Evolutionary conservation across 2,888 invertebrate species (phyloP), one percentile per base, ranked within the genome.

Genomic region (Plutella xylostella): DNA sequence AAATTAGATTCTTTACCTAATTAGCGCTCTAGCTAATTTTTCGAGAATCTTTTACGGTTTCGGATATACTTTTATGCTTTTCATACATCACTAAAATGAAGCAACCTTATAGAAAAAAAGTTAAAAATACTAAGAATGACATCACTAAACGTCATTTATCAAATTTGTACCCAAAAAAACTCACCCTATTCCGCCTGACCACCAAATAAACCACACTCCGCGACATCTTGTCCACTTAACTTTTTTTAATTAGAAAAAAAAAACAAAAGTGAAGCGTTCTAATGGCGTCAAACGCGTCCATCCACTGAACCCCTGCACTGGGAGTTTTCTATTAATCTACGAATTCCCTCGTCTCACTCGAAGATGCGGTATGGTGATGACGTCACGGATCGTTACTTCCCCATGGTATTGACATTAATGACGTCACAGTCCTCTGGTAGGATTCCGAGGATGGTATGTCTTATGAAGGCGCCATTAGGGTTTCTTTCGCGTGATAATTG

Each of bases 351-450:
- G 31, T 42, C 38, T 67, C 65, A 63, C 60, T 64, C 40, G 60
- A 64, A 68, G 70, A 71, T 66, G 68, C 59, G 58, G 57, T 53
- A 58, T 55, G 56, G 53, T 55, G 48, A 50, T 78, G 80, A 82
- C 78, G 80, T 80, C 82, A 80, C 51, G 57, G 65, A 69, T 74
- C 74, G 75, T 75, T 75, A 68, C 50, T 43, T 55, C 65, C 68
- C 66, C 72, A 71, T 69, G 56, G 45, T 56, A 55, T 53, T 54
- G 55, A 49, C 49, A 47, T 43, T 49, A 56, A 47, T 77, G 77
- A 74, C 76, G 75, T 79, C 78, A 79, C 48, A 50, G 9, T 6
- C 28, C 9, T 28, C 9, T 12, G 28, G n/a, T n/a, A n/a, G n/a
- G n/a, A n/a, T n/a, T 28, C 11, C 9, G 28, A 28, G 28, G 11